These are phyloP conservation scores for Loxodonta africana DNA, from an alignment of 2,113 vertebrate genomes.

Conservation along the genomic window DNA sequence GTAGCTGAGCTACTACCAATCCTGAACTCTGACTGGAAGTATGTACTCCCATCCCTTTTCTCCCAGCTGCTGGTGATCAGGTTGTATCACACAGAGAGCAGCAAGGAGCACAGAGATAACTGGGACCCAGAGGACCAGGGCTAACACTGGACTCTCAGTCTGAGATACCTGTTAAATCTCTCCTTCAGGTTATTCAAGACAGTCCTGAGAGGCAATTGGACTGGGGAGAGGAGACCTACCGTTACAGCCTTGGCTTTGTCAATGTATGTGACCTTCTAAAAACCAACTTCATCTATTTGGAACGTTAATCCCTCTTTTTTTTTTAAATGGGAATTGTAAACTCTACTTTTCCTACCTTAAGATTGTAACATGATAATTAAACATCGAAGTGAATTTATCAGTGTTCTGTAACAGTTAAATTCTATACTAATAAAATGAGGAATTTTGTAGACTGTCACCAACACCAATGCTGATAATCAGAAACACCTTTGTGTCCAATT, in stretches of 20 bases:
- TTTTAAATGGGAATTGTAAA: slow-evolving; percentile 31
- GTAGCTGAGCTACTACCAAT: background rate
- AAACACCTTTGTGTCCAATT: background rate
- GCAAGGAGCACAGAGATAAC: background rate
- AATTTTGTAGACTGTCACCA: background rate
- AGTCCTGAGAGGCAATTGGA: background rate
- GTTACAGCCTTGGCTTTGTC: background rate
- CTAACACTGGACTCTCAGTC: background rate
- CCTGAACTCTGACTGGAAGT: background rate
- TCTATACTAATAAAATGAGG: background rate
- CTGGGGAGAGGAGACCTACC: background rate
- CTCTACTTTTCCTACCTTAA: background rate
- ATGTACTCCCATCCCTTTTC: background rate
- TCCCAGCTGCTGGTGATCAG: background rate
- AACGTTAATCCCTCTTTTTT: background rate
- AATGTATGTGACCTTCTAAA: background rate
- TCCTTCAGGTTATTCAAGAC: background rate
- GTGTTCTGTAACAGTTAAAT: background rate
- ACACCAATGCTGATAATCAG: background rate
- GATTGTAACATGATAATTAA: background rate
- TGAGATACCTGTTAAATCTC: background rate
- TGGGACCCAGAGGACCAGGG: background rate
- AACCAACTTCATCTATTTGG: background rate
- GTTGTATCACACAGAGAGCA: background rate
- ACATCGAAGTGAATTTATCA: background rate